Conservation (phyloP, 2,797 vertebrate genomes). For the Lutjanus argentimaculatus region DNA sequence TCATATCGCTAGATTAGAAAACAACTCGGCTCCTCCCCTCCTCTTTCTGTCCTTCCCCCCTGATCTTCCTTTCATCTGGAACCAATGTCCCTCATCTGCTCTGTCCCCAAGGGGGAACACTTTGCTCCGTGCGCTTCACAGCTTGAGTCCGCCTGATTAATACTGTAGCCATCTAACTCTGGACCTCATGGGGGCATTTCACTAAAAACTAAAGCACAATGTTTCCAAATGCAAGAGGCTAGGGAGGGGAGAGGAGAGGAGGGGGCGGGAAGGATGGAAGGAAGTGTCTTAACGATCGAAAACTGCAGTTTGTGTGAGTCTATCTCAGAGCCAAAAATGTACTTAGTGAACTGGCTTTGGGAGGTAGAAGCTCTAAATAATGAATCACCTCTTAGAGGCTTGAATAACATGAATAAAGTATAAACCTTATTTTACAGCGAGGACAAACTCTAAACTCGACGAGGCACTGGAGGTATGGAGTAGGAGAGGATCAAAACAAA, state of each 20-base stretch:
- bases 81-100: conserved; percentile 81
- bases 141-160: conserved; percentile 80
- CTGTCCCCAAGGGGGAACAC: conserved; percentile 77
- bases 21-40: conserved; percentile 67
- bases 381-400: conserved; percentile 81
- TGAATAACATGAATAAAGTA: conserved; percentile 85
- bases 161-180: conserved; percentile 78
- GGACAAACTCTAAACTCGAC: conserved; percentile 61
- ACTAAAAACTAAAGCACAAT: conserved; percentile 65
- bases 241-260: conserved; percentile 1
- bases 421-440: conserved; percentile 73
- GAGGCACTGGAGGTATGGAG: conserved; percentile 36
- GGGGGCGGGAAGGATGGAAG: background rate
- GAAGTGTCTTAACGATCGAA: conserved; percentile 62
- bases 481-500: conserved; percentile 28
- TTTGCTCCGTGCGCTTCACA: conserved; percentile 77
- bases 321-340: conserved; percentile 82
- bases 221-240: conserved; percentile 62
- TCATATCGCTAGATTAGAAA: conserved; percentile 77
- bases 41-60: conserved; percentile 51
- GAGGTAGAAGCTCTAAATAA: conserved; percentile 83
- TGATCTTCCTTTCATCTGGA: conserved; percentile 83
- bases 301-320: conserved; percentile 69
- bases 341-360: conserved; percentile 82
- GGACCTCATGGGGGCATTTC: conserved; percentile 70